Evolutionary conservation across 1,140 invertebrate genomes (phyloP), one percentile per base, ranked within the genome.

Genomic region (Ostrea edulis): DNA sequence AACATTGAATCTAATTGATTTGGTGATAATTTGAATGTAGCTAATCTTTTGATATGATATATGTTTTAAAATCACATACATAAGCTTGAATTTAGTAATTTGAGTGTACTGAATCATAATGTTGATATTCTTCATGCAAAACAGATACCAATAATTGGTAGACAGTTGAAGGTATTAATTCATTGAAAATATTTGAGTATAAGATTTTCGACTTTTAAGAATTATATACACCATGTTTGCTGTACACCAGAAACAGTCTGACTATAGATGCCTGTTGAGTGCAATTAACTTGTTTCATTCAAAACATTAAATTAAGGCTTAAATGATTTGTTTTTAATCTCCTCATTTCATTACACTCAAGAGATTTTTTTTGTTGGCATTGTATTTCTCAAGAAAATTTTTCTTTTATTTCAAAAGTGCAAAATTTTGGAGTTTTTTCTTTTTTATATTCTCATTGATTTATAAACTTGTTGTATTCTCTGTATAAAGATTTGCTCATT

Each of bases 111-210:
- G 55, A 62, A 62, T 62, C 14, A 62, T 62, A 62, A 3, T 62
- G 14, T 20, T 62, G 55, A 14, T 71, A 35, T 71, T 25, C 14
- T 71, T 71, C 25, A 71, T 35, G 68, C 68, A 25, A 71, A 22
- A 71, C 68, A 71, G 68, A 35, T 71, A 14, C 68, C 68, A 29
- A 71, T 71, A 71, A 29, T 71, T 35, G 12, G 11, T 71, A 71
- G 29, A 71, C 68, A 71, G 25, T 71, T 29, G 11, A 71, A 71
- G 68, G 68, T 71, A 71, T 44, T 71, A 20, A 62, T 62, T 62
- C 7, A 7, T 62, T 20, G 55, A 62, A 58, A 20, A n/a, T 62
- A n/a, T 62, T 20, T 20, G 55, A 62, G 20, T 62, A 62, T 20
- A 62, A 62, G n/a, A 5, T 20, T 62, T 62, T 20, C n/a, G 14